phyloP scores from a whole-genome alignment of 2,113 vertebrate genomes.

The Tenebrosternarchus preto region DNA sequence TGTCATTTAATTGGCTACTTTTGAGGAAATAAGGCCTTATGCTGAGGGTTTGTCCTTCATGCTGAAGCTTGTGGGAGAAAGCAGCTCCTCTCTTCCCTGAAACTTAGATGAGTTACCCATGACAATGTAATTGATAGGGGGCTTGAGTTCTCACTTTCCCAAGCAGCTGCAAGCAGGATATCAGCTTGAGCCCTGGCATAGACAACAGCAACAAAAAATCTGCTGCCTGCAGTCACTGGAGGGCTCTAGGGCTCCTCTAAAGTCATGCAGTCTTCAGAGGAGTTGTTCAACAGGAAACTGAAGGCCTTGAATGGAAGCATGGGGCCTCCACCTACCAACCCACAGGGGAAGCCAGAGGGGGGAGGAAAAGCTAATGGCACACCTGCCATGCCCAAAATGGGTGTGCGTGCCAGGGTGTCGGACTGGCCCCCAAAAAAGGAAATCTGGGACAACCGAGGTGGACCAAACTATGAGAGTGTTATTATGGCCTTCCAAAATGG shows the following conservation, averaged over 20 bases:
- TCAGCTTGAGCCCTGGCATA: constrained; percentile 80
- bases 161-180: constrained; percentile 71
- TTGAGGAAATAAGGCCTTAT: constrained; percentile 62
- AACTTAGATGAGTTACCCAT: constrained; percentile 60
- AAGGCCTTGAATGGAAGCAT: constrained; percentile 87
- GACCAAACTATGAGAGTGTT: constrained; percentile 80
- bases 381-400: constrained; percentile 96
- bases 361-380: constrained; percentile 85
- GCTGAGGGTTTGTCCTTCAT: constrained; percentile 52
- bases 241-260: constrained; percentile 79
- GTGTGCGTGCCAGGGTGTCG: constrained; percentile 90
- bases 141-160: constrained; percentile 64
- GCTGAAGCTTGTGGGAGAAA: constrained; percentile 53
- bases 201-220: constrained; percentile 76
- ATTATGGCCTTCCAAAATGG: constrained; percentile 82
- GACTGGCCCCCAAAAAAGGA: constrained; percentile 96
- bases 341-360: constrained; percentile 78
- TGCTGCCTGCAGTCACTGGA: constrained; percentile 74
- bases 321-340: constrained; percentile 80
- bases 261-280: constrained; percentile 93
- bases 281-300: constrained; percentile 90
- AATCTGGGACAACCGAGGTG: constrained; percentile 83
- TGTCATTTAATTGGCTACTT: constrained; percentile 51
- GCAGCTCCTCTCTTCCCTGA: constrained; percentile 48
- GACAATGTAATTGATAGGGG: constrained; percentile 71